Conservation (phyloP, 2,113 vertebrate genomes). For the Meles meles region DNA sequence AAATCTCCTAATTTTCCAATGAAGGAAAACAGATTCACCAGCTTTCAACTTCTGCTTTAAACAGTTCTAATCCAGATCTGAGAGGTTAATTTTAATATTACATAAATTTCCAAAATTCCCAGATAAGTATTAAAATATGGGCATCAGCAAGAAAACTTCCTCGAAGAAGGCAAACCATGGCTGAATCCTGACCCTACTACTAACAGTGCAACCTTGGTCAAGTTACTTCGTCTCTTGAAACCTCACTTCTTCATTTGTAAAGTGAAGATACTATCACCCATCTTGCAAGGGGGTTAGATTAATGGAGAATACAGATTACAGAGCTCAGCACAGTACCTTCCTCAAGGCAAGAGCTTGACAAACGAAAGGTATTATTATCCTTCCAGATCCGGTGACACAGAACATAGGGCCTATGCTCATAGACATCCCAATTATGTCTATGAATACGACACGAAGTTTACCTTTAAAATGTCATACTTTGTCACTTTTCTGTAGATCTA, state of each 20-base stretch:
- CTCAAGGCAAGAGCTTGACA: background rate
- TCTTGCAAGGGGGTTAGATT: background rate
- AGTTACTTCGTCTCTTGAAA: background rate
- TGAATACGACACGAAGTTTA: background rate
- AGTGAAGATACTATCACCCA: background rate
- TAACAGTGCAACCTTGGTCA: background rate
- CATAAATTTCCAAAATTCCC: background rate
- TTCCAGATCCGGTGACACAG: background rate
- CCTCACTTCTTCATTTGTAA: background rate
- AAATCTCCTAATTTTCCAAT: background rate
- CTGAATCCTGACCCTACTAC: background rate
- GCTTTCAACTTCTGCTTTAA: conserved; percentile 10
- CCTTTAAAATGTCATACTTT: conserved; percentile 7
- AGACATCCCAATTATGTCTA: background rate
- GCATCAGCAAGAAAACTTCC: background rate
- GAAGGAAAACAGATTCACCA: background rate
- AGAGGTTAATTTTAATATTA: background rate
- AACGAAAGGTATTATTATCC: background rate
- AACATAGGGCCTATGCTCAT: background rate
- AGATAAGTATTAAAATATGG: background rate
- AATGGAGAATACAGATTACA: background rate
- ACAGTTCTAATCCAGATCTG: background rate
- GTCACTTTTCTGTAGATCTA: background rate
- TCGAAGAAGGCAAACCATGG: background rate
- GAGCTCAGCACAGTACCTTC: background rate